Evolutionary conservation across 2,113 vertebrate genomes (phyloP).

Genomic region (Tretioscincus oriximinensis): DNA sequence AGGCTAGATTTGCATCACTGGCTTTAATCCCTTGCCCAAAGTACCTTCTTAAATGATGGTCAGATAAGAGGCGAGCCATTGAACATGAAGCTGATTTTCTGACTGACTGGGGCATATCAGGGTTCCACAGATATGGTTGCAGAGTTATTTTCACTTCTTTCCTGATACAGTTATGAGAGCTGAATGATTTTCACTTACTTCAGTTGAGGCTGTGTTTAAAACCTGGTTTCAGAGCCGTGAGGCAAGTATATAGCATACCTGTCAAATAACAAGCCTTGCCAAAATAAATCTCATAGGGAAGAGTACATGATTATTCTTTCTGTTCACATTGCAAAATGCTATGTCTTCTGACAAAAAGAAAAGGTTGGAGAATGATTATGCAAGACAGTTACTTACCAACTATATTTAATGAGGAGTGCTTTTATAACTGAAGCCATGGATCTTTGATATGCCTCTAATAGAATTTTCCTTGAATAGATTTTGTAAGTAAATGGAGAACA

Average conservation of each 20-base stretch:
- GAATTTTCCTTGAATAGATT: neutral
- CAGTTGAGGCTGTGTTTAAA: constrained; percentile 60
- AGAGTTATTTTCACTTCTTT: constrained; percentile 54
- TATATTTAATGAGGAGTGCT: constrained; percentile 63
- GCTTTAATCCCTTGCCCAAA: constrained; percentile 61
- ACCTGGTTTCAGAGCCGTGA: constrained; percentile 60
- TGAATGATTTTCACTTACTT: constrained; percentile 66
- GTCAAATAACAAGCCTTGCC: constrained; percentile 64
- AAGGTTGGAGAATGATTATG: constrained; percentile 53
- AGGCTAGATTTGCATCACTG: constrained; percentile 53
- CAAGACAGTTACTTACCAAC: constrained; percentile 62
- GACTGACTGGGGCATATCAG: constrained; percentile 57
- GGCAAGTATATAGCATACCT: constrained; percentile 58
- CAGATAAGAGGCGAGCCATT: constrained; percentile 41
- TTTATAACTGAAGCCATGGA: constrained; percentile 54
- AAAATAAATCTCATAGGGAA: constrained; percentile 63
- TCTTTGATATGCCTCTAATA: constrained; percentile 60
- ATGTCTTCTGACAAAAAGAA: constrained; percentile 63
- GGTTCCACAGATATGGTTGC: constrained; percentile 29
- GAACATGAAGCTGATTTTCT: constrained; percentile 52
- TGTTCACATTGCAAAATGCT: constrained; percentile 56
- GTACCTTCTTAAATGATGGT: constrained; percentile 58
- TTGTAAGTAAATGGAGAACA: neutral
- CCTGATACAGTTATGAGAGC: constrained; percentile 57
- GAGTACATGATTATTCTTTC: constrained; percentile 57